These are phyloP conservation scores for Eretmochelys imbricata DNA, from an alignment of 2,113 vertebrate genomes.

Conservation along the genomic window DNA sequence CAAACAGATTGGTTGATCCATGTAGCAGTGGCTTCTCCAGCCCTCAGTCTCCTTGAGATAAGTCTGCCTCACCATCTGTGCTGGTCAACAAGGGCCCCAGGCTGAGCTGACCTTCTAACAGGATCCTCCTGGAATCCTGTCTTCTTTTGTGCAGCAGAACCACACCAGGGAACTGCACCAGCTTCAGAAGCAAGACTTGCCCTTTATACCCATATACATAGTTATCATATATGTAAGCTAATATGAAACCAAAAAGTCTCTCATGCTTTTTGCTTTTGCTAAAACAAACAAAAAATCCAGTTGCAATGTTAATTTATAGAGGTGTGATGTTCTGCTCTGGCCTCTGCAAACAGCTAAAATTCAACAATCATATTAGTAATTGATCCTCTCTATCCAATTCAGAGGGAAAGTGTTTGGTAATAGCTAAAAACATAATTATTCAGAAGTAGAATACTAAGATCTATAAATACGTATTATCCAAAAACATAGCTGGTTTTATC, in stretches of 20 bases:
- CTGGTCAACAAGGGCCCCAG: too few species aligned
- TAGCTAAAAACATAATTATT: not conserved
- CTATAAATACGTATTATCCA: not conserved
- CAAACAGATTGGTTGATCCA: too few species aligned
- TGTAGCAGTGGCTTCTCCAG: not conserved
- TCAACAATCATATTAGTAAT: not conserved
- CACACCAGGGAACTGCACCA: not conserved
- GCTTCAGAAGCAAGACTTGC: not conserved
- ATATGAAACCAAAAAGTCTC: not conserved
- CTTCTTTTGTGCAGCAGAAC: not conserved
- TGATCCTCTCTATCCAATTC: not conserved
- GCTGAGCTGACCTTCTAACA: not conserved
- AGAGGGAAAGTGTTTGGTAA: accelerated
- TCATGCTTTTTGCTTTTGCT: not conserved
- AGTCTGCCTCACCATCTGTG: too few species aligned
- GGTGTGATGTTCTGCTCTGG: too few species aligned
- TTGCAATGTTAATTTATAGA: not conserved
- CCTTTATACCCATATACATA: accelerated
- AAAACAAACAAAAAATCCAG: not conserved
- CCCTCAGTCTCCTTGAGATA: not conserved
- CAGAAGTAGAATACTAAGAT: not conserved
- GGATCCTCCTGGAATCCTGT: not conserved
- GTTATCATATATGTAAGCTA: not conserved
- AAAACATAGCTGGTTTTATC: not conserved
- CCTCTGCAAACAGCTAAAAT: not conserved